Evolutionary conservation across 2,797 vertebrate genomes (phyloP), one percentile per base, ranked within the genome.

Genomic region (Enteromius anoplus): DNA sequence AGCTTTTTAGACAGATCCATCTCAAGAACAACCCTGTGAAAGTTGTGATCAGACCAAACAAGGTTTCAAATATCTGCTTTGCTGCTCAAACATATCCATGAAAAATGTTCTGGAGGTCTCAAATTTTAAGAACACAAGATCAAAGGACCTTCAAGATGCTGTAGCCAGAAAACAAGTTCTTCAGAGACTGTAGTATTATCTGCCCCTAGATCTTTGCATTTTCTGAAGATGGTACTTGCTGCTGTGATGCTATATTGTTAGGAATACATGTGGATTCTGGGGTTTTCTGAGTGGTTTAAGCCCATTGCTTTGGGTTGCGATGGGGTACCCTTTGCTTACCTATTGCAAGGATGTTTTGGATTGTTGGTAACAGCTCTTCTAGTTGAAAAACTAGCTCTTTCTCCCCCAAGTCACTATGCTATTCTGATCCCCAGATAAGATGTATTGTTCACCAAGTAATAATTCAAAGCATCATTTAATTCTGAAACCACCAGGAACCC

Each of bases 1-100:
- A 81, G 60, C 64, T 75, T 51, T 85, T 85, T 75, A 78, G 68
- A 81, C 77, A 83, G 40, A 19, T 60, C 73, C 49, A 64, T 85
- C 75, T 81, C 11, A 76, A 47, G 23, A 21, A 77, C 6, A 40
- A 81, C 34, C 45, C 68, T 34, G 1, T 58, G 47, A 40, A 49
- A 65, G 40, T 40, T 49, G 9, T 0, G 4, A 62, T 75, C 15
- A 75, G 75, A 69, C 3, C 47, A 37, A 71, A 45, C 53, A 49
- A 70, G 62, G 45, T 76, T 64, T 73, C 42, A 15, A 12, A 49
- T 37, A 21, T 62, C 37, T 73, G 55, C 34, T 82, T 1, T 23
- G 4, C n/a, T 23, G 55, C n/a, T 58, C n/a, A 11, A 23, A 58
- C n/a, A 23, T 58, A 23, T 58, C 55, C n/a, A 58, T 11, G 3